Evolutionary conservation across 2,113 vertebrate species (phyloP), one percentile per base, ranked within the genome.

Genomic region (Chloebia gouldiae): DNA sequence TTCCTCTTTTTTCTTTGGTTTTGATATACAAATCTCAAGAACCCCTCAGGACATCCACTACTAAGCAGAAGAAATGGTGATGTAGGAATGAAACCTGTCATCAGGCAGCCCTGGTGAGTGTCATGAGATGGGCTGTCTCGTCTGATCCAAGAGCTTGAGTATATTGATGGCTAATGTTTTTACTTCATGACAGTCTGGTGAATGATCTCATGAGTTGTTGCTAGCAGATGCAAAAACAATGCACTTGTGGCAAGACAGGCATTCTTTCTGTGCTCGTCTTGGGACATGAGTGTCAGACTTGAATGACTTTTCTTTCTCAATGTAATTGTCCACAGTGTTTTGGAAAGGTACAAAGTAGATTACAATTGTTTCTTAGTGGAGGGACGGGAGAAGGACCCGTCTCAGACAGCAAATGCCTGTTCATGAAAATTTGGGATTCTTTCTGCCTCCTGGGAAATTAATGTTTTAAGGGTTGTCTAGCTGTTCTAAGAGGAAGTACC

Each of bases 151-250:
- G 86, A 84, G n/a, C 33, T 28, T 56, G 24, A 82, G 21, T 68
- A 15, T 66, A 69, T 39, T 77, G 76, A 60, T 4, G 5, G 88
- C 44, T 60, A 49, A 25, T 94, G 64, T 78, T 96, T 94, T 92
- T 64, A 69, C 56, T 90, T 86, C 3, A 3, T 81, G 72, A 23
- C 60, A 93, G 37, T 81, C 76, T 19, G 15, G 59, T 83, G 85
- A 81, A 53, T 86, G 79, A 86, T 82, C 64, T 95, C 76, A 73
- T 86, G 68, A 68, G 79, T 64, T 86, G 69, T 56, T 95, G 69
- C 63, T 81, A 71, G 79, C 90, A 90, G 79, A 86, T 96, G 77
- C 92, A 88, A 54, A 86, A 96, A 35, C 28, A 5, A 75, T 90
- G 71, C 35, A 24, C 35, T 40, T 77, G 66, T 89, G 84, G 53